phyloP scores from a whole-genome alignment of 2,888 invertebrate genomes.

The Cyaniris semiargus region DNA sequence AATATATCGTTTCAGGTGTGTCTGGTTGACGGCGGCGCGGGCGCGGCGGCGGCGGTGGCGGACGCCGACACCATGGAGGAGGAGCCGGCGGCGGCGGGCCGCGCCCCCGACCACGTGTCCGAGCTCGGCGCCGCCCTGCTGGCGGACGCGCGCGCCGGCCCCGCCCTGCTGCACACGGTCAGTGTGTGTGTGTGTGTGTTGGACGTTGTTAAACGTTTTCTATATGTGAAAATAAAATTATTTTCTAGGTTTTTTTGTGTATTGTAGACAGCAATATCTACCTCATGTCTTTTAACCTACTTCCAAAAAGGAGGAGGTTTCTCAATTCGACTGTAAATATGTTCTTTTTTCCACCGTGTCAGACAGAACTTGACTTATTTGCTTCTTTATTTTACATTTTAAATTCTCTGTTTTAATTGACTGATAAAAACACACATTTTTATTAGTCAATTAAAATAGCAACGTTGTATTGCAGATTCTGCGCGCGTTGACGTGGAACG shows the following conservation, averaged over 20 bases:
- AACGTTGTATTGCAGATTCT: constrained; percentile 51
- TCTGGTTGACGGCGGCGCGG: constrained; percentile 84
- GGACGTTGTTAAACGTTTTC: too few species aligned
- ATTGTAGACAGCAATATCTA: too few species aligned
- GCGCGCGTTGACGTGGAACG: constrained; percentile 87
- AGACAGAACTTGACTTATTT: too few species aligned
- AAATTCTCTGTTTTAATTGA: too few species aligned
- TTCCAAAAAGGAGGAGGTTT: too few species aligned
- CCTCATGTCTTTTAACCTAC: not conserved
- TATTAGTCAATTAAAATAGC: too few species aligned
- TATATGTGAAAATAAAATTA: too few species aligned
- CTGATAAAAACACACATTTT: too few species aligned
- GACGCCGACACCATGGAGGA: constrained; percentile 87
- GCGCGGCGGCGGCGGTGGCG: constrained; percentile 82
- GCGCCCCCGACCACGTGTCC: constrained; percentile 86
- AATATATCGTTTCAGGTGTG: constrained; percentile 73
- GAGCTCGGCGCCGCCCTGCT: constrained; percentile 89
- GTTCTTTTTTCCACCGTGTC: too few species aligned
- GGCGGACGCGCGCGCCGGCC: constrained; percentile 68
- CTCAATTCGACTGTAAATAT: too few species aligned
- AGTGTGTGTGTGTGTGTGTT: constrained; percentile 33
- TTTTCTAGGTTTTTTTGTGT: too few species aligned
- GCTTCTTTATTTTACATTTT: too few species aligned
- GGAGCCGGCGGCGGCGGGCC: constrained; percentile 72
- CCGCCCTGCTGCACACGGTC: constrained; percentile 61